These are phyloP conservation scores for Thera britannica DNA, from an alignment of 2,888 invertebrate genomes.

Conservation along the genomic window DNA sequence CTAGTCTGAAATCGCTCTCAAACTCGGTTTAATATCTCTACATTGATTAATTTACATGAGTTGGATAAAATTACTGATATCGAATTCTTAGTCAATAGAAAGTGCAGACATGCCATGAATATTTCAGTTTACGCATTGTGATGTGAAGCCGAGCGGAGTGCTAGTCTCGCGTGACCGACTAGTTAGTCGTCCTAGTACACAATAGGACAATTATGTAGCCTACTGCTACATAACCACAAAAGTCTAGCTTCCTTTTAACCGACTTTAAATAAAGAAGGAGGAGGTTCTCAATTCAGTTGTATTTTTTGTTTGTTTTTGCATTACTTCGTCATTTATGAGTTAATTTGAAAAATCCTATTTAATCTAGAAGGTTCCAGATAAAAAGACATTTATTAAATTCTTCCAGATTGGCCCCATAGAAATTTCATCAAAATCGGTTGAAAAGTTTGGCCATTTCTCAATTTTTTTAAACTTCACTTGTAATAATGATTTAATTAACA, in stretches of 20 bases:
- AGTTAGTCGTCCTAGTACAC: constrained; percentile 45
- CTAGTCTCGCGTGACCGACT: constrained; percentile 54
- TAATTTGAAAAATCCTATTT: too few relatives aligned
- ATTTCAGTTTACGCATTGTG: constrained; percentile 21
- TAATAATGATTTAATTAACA: constrained; percentile 61
- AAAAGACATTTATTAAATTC: too few relatives aligned
- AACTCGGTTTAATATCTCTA: not conserved
- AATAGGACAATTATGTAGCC: constrained; percentile 51
- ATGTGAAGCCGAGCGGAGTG: constrained; percentile 26
- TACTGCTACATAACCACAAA: constrained; percentile 54
- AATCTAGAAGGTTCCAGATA: too few relatives aligned
- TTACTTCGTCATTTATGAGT: too few relatives aligned
- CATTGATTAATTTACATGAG: constrained; percentile 37
- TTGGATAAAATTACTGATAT: constrained; percentile 36
- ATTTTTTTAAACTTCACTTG: too few relatives aligned
- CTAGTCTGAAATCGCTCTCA: too few relatives aligned
- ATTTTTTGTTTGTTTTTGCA: too few relatives aligned
- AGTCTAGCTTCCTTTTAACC: constrained; percentile 51
- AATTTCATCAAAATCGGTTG: too few relatives aligned
- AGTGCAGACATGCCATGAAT: constrained; percentile 23
- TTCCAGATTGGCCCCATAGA: too few relatives aligned
- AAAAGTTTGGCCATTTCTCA: too few relatives aligned
- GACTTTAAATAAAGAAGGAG: too few relatives aligned
- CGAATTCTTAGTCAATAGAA: constrained; percentile 29
- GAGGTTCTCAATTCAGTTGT: too few relatives aligned